Evolutionary conservation across 1,140 invertebrate species (phyloP).

Genomic region (Portunus trituberculatus): DNA sequence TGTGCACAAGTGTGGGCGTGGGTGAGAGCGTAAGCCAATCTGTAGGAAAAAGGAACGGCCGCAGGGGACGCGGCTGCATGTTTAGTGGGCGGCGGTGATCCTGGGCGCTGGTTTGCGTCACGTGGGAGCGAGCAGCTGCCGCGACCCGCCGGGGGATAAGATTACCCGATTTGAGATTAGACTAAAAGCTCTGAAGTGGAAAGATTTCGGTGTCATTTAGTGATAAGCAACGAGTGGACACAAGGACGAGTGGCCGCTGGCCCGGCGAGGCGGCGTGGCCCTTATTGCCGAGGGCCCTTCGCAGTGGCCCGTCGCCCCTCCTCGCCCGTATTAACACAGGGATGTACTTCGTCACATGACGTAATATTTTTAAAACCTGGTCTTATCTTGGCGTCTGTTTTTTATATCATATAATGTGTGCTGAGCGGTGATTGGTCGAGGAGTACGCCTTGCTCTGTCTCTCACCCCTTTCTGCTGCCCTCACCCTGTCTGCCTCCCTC

Average conservation of each 20-base stretch:
- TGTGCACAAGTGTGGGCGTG: neutral
- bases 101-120: neutral
- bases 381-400: constrained; percentile 41
- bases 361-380: constrained; percentile 52
- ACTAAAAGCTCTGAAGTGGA: constrained; percentile 73
- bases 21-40: neutral
- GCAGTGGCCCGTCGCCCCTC: neutral
- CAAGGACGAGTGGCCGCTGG: constrained; percentile 50
- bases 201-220: constrained; percentile 66
- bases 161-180: constrained; percentile 73
- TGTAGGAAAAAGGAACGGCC: neutral
- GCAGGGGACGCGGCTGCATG: neutral
- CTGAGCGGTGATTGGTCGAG: constrained; percentile 27
- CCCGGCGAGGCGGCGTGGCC: constrained; percentile 25
- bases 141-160: constrained; percentile 55
- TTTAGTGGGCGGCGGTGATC: neutral
- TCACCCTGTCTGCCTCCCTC: neutral
- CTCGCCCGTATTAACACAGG: constrained; percentile 37
- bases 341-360: constrained; percentile 46
- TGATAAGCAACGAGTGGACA: constrained; percentile 45
- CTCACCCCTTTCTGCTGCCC: neutral
- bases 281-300: constrained; percentile 1
- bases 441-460: neutral
- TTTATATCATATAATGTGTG: constrained; percentile 7
- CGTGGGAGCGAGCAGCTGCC: constrained; percentile 56